Evolutionary conservation across 2,888 invertebrate species (phyloP).

Genomic region (Melieria omissa): DNA sequence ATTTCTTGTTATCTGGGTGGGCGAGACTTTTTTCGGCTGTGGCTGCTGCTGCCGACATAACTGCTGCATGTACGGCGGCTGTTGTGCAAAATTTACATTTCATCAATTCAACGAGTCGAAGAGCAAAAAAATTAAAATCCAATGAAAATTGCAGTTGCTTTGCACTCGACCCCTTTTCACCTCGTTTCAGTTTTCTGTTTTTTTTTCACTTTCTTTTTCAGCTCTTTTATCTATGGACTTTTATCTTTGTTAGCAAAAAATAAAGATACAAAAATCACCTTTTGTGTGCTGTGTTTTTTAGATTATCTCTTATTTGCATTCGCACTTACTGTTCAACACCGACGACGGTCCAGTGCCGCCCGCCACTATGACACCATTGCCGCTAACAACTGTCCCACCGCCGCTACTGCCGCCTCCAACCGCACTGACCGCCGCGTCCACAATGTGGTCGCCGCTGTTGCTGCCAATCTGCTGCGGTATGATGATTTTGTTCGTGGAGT

Average conservation of each 20-base stretch:
- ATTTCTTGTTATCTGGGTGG: background rate
- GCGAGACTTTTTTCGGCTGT: background rate
- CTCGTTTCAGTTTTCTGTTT: background rate
- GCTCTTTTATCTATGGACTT: too few relatives aligned
- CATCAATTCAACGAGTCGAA: slow-evolving; percentile 5
- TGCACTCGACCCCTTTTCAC: background rate
- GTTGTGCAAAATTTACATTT: slow-evolving; percentile 7
- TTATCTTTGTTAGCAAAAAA: too few relatives aligned
- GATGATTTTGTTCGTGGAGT: slow-evolving; percentile 65
- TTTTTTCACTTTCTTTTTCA: background rate
- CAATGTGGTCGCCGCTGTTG: slow-evolving; percentile 32
- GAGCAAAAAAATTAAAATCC: slow-evolving; percentile 14
- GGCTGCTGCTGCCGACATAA: background rate
- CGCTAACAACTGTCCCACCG: slow-evolving; percentile 43
- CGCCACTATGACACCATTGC: slow-evolving; percentile 56
- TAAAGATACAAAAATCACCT: too few relatives aligned
- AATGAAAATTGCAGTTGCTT: slow-evolving; percentile 6
- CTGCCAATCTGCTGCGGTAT: slow-evolving; percentile 59
- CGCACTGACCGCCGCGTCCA: slow-evolving; percentile 45
- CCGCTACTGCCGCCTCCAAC: slow-evolving; percentile 48
- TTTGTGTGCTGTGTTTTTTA: background rate
- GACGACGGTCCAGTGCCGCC: slow-evolving; percentile 59
- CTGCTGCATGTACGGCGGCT: too few relatives aligned
- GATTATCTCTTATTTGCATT: background rate
- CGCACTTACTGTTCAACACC: slow-evolving; percentile 61